Base-by-base conservation (phyloP, 2,113 vertebrate species). In the Apaloderma vittatum region DNA sequence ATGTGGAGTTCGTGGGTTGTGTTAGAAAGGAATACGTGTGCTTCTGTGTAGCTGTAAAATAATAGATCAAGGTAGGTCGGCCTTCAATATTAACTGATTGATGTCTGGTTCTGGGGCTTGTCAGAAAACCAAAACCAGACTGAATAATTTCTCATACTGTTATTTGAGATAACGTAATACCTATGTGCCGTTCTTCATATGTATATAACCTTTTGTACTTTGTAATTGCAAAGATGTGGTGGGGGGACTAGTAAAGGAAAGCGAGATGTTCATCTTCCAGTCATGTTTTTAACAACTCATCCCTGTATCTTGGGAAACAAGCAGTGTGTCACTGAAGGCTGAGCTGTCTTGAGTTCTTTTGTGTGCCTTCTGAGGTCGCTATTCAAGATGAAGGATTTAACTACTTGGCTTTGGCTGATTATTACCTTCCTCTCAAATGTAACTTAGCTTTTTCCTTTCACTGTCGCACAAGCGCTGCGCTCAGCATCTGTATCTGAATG, bases 351-450 rank as follows among this genome's bases (percentile, higher is more conserved):
- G 52, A 88, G 49, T 83, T 90, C 74, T 90, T 73, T 29, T 77
- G 72, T 93, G 95, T 97, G 93, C 93, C 95, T 97, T 96, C 89
- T 40, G 80, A 96, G 91, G 61, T 78, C 87, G 77, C 80, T 89
- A 15, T 74, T 96, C 57, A 78, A 87, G 94, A 84, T 94, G 34
- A 90, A 79, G 30, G 91, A 72, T 91, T 94, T 58, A 67, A 37
- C 26, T 36, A 19, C 63, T 48, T 82, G 68, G 86, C 78, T 97
- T 93, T 94, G 86, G 75, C 90, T 95, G 68, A 32, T 96, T 49
- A 63, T 93, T 94, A 68, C 27, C 30, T 82, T 85, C 51, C 30
- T 67, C 26, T 51, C 1, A 11, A 63, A 37, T 4, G 0, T 73
- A 40, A 51, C 48, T 58, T 59, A n/a, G 23, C 21, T 73, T 92